Conservation (phyloP, 1,140 invertebrate genomes). For the Wiebesia pumilae region DNA sequence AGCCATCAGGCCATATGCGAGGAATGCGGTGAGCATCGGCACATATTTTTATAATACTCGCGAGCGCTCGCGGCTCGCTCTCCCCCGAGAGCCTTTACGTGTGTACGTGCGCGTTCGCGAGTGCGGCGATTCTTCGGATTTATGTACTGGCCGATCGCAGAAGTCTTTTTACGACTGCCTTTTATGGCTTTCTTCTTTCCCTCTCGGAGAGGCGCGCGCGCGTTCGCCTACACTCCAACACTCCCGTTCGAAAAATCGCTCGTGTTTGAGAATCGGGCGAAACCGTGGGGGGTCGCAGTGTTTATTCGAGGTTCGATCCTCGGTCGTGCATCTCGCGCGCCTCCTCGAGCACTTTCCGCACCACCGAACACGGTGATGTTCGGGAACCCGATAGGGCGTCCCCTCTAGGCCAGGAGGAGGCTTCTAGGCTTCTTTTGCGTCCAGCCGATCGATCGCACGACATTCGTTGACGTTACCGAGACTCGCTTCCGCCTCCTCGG, state of each 20-base stretch:
- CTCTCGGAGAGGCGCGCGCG: background rate
- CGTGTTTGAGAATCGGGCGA: background rate
- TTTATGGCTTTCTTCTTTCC: slow-evolving; percentile 25
- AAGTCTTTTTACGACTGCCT: slow-evolving; percentile 41
- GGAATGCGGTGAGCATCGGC: slow-evolving; percentile 66
- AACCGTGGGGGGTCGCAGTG: background rate
- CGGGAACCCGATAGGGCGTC: too few species aligned
- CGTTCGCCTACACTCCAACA: background rate
- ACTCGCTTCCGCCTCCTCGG: background rate
- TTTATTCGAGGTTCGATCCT: too few species aligned
- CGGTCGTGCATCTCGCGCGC: too few species aligned
- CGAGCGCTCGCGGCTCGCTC: slow-evolving; percentile 11
- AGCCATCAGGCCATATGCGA: slow-evolving; percentile 65
- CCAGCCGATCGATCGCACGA: background rate
- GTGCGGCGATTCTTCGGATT: slow-evolving; percentile 12
- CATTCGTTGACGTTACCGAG: background rate
- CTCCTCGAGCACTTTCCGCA: too few species aligned
- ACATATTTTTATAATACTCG: slow-evolving; percentile 46
- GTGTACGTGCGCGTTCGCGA: background rate
- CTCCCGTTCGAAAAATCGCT: background rate
- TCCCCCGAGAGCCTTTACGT: background rate
- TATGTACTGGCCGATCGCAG: slow-evolving; percentile 33
- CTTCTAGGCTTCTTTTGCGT: too few species aligned
- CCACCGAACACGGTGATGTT: too few species aligned
- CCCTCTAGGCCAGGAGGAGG: too few species aligned